Evolutionary conservation across 2,888 invertebrate species (phyloP).

Genomic region (Clitarchus hookeri): DNA sequence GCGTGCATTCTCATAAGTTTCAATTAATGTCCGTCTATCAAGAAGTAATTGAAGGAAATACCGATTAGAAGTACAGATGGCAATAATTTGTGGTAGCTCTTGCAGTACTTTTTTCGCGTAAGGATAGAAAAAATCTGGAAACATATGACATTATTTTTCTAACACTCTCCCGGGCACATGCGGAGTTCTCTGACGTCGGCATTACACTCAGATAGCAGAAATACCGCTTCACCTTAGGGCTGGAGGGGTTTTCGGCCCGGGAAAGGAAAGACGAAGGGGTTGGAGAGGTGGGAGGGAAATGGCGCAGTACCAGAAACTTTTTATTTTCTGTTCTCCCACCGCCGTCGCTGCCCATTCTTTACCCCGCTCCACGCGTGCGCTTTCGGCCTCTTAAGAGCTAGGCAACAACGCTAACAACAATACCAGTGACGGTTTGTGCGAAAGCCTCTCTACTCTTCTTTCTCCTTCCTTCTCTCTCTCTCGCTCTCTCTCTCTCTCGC

Average conservation of each 20-base stretch:
- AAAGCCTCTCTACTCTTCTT: background rate
- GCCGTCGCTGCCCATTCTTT: background rate
- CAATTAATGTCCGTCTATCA: no score
- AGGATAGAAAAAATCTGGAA: background rate
- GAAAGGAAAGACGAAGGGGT: background rate
- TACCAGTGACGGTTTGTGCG: conserved; percentile 4
- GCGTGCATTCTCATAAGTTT: no score
- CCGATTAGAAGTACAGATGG: no score
- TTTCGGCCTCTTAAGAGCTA: background rate
- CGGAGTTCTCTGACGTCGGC: background rate
- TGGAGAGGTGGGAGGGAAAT: background rate
- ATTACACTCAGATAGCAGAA: background rate
- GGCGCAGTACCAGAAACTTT: conserved; percentile 14
- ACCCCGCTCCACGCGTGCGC: background rate
- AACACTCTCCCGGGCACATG: background rate
- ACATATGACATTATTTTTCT: background rate
- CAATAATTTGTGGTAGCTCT: no score
- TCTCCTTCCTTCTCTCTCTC: background rate
- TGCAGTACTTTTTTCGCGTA: no score
- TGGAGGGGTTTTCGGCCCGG: background rate
- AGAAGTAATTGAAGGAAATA: no score
- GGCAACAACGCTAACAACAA: conserved; percentile 2
- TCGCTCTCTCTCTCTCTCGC: background rate
- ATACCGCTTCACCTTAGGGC: background rate
- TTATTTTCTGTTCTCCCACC: background rate